Evolutionary conservation across 2,113 vertebrate genomes (phyloP).

Genomic region (Aix galericulata): DNA sequence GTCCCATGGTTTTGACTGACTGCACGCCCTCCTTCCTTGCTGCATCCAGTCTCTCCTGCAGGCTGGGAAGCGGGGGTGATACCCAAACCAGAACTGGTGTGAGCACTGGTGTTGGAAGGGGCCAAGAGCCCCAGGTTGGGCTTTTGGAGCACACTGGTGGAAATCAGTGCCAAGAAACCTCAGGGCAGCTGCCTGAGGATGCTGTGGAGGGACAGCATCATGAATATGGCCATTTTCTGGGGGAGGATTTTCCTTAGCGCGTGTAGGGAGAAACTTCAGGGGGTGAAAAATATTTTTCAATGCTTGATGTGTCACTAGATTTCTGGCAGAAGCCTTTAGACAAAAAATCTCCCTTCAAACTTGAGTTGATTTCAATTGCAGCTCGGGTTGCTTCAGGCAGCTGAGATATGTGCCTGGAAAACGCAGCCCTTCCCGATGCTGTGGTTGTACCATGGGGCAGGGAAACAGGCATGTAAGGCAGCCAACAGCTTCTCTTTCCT

Average conservation of each 20-base stretch:
- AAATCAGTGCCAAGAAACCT: neutral
- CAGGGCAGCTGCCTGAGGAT: neutral
- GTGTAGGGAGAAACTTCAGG: neutral
- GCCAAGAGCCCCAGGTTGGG: neutral
- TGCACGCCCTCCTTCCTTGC: neutral
- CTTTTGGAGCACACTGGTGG: neutral
- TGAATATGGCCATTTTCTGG: rapidly evolving
- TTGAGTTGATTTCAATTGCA: neutral
- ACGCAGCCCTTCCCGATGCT: neutral
- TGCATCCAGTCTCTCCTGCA: neutral
- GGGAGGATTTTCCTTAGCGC: neutral
- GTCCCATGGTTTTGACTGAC: neutral
- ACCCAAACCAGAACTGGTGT: neutral
- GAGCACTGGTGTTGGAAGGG: neutral
- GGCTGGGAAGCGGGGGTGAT: neutral
- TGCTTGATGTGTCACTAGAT: neutral
- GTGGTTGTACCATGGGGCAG: neutral
- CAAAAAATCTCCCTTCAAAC: neutral
- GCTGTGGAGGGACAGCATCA: neutral
- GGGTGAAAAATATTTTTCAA: neutral
- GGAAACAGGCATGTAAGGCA: neutral
- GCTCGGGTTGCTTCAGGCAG: neutral
- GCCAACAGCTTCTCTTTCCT: neutral
- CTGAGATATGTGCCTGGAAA: neutral
- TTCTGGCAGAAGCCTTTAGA: neutral